Percentiles rank a stretch among this genome's conserved stretches.
These are phyloP conservation scores for Isichthys henryi DNA, from an alignment of 2,113 vertebrate species.

Conservation along the genomic window DNA sequence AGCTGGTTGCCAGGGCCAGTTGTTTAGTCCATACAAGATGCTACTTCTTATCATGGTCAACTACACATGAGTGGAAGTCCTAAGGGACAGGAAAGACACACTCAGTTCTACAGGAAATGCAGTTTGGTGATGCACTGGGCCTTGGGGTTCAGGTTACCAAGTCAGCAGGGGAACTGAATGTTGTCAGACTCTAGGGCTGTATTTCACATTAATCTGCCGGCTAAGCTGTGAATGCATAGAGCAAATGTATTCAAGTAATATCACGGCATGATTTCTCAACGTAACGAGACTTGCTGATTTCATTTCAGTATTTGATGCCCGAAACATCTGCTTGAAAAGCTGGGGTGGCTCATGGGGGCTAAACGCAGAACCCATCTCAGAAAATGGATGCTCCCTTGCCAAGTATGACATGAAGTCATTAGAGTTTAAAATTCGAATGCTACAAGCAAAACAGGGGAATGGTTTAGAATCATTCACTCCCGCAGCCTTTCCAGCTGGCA, in stretches of 20 bases:
- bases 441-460: neutral
- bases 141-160: slow-evolving; percentile 34
- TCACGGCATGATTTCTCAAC: slow-evolving; percentile 33
- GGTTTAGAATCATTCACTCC: neutral
- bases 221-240: slow-evolving; percentile 48
- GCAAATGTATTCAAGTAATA: slow-evolving; percentile 36
- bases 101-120: slow-evolving; percentile 38
- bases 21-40: slow-evolving; percentile 37
- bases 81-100: slow-evolving; percentile 50
- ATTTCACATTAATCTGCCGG: slow-evolving; percentile 33
- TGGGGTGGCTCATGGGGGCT: slow-evolving; percentile 24
- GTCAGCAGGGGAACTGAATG: slow-evolving; percentile 39
- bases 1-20: slow-evolving; percentile 20
- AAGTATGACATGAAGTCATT: neutral
- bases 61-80: slow-evolving; percentile 54
- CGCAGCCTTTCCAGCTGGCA: neutral
- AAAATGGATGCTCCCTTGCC: slow-evolving; percentile 23
- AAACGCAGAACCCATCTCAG: slow-evolving; percentile 14
- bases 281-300: slow-evolving; percentile 19
- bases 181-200: slow-evolving; percentile 25
- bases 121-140: slow-evolving; percentile 34
- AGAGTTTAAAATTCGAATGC: neutral
- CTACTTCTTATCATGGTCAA: slow-evolving; percentile 50
- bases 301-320: slow-evolving; percentile 21
- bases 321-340: slow-evolving; percentile 33